phyloP scores from a whole-genome alignment of 1,140 invertebrate species.

The Bradysia coprophila region DNA sequence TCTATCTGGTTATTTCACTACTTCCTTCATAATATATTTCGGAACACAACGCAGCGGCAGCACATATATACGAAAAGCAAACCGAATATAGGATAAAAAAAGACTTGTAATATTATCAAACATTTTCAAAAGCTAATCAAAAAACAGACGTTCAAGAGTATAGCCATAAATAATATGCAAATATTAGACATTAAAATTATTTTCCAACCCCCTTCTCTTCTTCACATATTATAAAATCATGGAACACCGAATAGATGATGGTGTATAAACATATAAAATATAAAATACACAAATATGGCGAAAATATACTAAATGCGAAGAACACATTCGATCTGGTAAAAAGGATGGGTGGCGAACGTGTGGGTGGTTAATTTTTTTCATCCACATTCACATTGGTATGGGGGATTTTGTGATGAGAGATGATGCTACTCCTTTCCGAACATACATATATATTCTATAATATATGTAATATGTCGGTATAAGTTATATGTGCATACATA shows the following conservation, averaged over 20 bases:
- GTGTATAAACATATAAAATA: too few relatives aligned
- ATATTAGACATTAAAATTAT: slow-evolving; percentile 2
- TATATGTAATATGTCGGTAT: neutral
- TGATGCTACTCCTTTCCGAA: too few relatives aligned
- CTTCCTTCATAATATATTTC: too few relatives aligned
- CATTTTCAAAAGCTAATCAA: neutral
- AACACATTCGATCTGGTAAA: neutral
- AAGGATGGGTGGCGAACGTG: too few relatives aligned
- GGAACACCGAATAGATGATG: too few relatives aligned
- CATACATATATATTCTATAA: neutral
- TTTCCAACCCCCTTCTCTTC: neutral
- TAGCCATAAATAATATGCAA: slow-evolving; percentile 2
- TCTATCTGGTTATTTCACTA: too few relatives aligned
- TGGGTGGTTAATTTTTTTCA: too few relatives aligned
- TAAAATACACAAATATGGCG: neutral
- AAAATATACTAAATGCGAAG: neutral
- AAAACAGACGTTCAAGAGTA: slow-evolving; percentile 1
- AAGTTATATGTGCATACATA: neutral
- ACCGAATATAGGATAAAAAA: too few relatives aligned
- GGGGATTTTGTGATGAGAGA: neutral
- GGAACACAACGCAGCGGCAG: too few relatives aligned
- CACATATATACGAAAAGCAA: too few relatives aligned
- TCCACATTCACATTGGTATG: neutral
- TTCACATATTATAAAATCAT: neutral
- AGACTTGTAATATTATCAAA: too few relatives aligned